Evolutionary conservation across 1,140 invertebrate genomes (phyloP).

Genomic region (Drosophila parabipectinata): DNA sequence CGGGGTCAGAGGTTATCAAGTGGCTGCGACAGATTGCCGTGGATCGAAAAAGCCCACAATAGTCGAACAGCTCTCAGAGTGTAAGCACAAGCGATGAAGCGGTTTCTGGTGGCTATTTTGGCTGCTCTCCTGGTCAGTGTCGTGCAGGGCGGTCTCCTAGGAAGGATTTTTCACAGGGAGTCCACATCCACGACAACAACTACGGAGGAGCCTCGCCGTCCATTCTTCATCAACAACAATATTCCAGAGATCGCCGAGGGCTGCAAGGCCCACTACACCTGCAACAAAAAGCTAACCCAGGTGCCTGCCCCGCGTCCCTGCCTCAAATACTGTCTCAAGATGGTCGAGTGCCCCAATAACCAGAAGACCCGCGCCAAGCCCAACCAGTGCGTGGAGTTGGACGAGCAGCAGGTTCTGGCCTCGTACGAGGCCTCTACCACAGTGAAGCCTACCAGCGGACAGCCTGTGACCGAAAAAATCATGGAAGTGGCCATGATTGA

Average conservation of each 20-base stretch:
- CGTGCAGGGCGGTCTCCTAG: conserved; percentile 22
- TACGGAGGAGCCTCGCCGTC: conserved; percentile 13
- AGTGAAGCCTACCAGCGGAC: neutral
- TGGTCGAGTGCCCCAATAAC: conserved; percentile 61
- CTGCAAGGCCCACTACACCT: conserved; percentile 56
- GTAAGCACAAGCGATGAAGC: conserved; percentile 51
- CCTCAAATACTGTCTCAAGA: conserved; percentile 72
- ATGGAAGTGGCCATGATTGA: conserved; percentile 80
- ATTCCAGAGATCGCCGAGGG: conserved; percentile 44
- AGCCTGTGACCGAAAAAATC: conserved; percentile 35
- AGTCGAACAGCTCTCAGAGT: conserved; percentile 15
- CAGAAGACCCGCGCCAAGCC: conserved; percentile 40
- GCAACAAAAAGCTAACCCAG: conserved; percentile 62
- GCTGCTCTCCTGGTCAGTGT: conserved; percentile 11
- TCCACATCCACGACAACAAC: conserved; percentile 14
- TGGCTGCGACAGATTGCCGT: conserved; percentile 1
- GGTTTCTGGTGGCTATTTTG: conserved; percentile 19
- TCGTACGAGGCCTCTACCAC: conserved; percentile 25
- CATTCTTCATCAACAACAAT: conserved; percentile 63
- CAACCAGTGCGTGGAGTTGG: conserved; percentile 65
- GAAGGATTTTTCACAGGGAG: conserved; percentile 41
- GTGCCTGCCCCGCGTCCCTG: conserved; percentile 58
- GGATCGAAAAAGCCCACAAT: conserved; percentile 4
- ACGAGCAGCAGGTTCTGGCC: conserved; percentile 47
- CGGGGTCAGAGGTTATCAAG: conserved; percentile 47